Evolutionary conservation across 2,888 invertebrate genomes (phyloP).

Genomic region (Eristalis pertinax): DNA sequence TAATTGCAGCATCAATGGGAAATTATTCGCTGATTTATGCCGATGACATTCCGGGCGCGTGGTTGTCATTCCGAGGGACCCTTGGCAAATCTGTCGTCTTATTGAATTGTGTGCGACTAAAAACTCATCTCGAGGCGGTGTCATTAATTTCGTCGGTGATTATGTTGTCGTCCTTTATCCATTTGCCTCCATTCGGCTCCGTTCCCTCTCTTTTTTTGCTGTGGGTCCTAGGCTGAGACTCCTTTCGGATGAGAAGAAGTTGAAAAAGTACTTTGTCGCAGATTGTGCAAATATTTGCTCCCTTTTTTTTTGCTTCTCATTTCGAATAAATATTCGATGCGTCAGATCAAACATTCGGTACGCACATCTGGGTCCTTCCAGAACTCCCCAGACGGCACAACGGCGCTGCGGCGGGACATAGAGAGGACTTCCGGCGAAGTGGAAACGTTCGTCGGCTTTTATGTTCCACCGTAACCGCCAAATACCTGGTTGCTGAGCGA

Average conservation of each 20-base stretch:
- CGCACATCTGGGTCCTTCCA: slow-evolving; percentile 4
- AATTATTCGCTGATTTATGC: slow-evolving; percentile 63
- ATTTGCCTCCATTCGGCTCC: not conserved
- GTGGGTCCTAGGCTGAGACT: too few relatives aligned
- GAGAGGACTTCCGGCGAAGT: not conserved
- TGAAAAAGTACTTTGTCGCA: slow-evolving; percentile 16
- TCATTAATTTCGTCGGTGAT: slow-evolving; percentile 60
- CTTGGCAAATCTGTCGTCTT: not conserved
- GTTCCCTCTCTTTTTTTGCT: too few relatives aligned
- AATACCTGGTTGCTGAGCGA: not conserved
- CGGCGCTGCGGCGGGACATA: not conserved
- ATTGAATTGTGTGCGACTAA: slow-evolving; percentile 31
- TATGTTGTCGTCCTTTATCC: slow-evolving; percentile 54
- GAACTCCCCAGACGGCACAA: not conserved
- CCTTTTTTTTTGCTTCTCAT: slow-evolving; percentile 1
- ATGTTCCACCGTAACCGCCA: not conserved
- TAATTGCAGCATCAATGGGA: slow-evolving; percentile 54
- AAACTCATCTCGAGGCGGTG: slow-evolving; percentile 18
- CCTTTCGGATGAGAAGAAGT: not conserved
- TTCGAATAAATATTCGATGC: slow-evolving; percentile 51
- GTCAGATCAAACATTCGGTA: slow-evolving; percentile 23
- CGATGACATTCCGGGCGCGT: slow-evolving; percentile 22
- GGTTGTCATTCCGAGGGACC: slow-evolving; percentile 8
- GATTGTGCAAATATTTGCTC: slow-evolving; percentile 30
- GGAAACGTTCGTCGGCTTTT: not conserved